Evolutionary conservation across 2,888 invertebrate species (phyloP).

Genomic region (Stenchaetothrips biformis): DNA sequence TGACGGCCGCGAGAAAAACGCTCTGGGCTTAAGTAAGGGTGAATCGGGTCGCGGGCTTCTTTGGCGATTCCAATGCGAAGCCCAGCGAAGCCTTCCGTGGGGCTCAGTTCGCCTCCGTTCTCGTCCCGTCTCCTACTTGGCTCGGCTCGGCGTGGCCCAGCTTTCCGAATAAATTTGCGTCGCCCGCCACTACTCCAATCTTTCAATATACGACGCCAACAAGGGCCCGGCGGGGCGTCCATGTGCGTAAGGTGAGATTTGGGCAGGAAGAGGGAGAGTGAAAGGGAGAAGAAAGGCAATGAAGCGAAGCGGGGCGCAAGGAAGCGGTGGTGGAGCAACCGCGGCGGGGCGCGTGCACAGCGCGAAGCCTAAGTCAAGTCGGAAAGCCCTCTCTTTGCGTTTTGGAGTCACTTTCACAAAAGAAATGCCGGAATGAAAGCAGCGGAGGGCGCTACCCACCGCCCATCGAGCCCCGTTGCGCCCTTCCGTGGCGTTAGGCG

Average conservation of each 20-base stretch:
- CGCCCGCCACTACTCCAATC: too few relatives aligned
- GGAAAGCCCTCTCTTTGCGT: background rate
- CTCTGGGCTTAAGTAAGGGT: background rate
- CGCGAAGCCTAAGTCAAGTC: background rate
- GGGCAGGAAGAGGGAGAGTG: background rate
- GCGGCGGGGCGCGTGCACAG: too few relatives aligned
- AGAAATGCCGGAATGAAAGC: constrained; percentile 13
- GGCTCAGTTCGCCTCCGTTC: background rate
- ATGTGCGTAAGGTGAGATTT: background rate
- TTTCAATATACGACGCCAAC: background rate
- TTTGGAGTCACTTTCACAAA: background rate
- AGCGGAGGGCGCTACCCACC: background rate
- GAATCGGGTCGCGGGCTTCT: background rate
- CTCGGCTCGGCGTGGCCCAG: background rate
- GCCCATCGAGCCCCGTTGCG: background rate
- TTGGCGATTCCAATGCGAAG: background rate
- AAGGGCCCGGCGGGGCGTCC: background rate
- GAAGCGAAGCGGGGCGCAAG: background rate
- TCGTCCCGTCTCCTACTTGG: background rate
- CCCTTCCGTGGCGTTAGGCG: background rate
- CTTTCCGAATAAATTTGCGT: background rate
- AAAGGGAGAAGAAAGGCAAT: background rate
- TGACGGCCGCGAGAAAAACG: background rate
- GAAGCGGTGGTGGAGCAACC: too few relatives aligned
- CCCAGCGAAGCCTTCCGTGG: background rate